Base-by-base conservation (phyloP, 2,888 invertebrate genomes). In the Oscheius sp. region DNA sequence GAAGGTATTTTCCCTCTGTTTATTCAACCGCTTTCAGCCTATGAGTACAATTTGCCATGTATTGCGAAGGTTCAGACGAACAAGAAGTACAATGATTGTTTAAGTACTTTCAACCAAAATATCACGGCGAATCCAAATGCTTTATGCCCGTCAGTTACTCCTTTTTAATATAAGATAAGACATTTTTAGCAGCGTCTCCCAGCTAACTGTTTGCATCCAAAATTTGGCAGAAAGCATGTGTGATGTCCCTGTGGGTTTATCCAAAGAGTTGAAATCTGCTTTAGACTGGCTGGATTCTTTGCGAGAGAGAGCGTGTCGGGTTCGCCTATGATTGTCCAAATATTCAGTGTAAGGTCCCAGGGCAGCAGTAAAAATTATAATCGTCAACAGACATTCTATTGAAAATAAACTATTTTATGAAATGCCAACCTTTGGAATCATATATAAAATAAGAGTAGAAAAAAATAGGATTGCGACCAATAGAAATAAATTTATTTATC, bases 301-400 rank as follows among this genome's bases (percentile, higher is more conserved):
- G 78, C 38, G 78, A 78, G 50, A 47, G 70, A 38, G 75, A 74
- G 47, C 67, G 78, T n/a, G 63, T 78, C 38, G 78, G 75, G 38
- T 78, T 71, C 57, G 78, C 75, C 30, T 66, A 70, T 41, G 74
- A 75, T 56, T 78, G 78, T 33, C 72, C 69, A 28, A 66, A 68
- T 26, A 41, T 78, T 6, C 49, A 64, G 1, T 78, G 78, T 47
- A 57, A 41, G 12, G 28, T 59, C n/a, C 44, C 59, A 12, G 47
- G 47, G 2, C 47, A 47, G 24, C 22, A 22, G 36, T 36, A 36
- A 36, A 9, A 8, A 8, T 36, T 36, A 14, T n/a, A n/a, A n/a
- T n/a, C n/a, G n/a, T n/a, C n/a, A n/a, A n/a, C n/a, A n/a, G n/a
- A n/a, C n/a, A n/a, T n/a, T n/a, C n/a, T n/a, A n/a, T n/a, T n/a